These are phyloP conservation scores for Bradypodion pumilum DNA, from an alignment of 2,797 vertebrate genomes.

Conservation along the genomic window DNA sequence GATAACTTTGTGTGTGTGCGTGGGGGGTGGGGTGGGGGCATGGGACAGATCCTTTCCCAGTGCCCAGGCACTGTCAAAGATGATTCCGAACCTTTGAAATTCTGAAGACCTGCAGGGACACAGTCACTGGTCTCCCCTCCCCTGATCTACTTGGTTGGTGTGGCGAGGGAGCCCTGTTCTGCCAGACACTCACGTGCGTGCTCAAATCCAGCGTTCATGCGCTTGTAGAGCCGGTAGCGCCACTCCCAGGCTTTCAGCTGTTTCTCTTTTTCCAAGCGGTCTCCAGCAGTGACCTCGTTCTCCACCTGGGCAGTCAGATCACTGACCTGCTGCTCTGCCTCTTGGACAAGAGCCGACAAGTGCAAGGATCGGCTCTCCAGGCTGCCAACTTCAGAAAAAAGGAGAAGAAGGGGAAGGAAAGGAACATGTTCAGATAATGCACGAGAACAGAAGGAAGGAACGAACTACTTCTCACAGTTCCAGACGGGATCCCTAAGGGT, in stretches of 20 bases:
- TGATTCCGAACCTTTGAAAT: background rate
- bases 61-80: background rate
- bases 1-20: no score
- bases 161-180: background rate
- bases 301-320: conserved; percentile 84
- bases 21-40: no score
- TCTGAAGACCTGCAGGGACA: background rate
- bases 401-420: background rate
- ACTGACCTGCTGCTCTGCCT: conserved; percentile 86
- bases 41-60: background rate
- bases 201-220: conserved; percentile 90
- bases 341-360: conserved; percentile 85
- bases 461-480: background rate
- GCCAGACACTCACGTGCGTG: conserved; percentile 76
- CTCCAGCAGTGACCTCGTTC: conserved; percentile 77
- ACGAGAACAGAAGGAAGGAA: background rate
- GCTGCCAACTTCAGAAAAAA: conserved; percentile 79
- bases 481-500: background rate
- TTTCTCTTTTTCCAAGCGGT: conserved; percentile 82
- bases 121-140: background rate
- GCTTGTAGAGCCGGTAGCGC: conserved; percentile 88
- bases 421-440: conserved; percentile 9
- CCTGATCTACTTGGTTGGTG: background rate
- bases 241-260: conserved; percentile 93
- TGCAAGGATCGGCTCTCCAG: conserved; percentile 86